phyloP scores from a whole-genome alignment of 37 sponge, comb jelly and placozoan genomes.

The Spongia lamella region DNA sequence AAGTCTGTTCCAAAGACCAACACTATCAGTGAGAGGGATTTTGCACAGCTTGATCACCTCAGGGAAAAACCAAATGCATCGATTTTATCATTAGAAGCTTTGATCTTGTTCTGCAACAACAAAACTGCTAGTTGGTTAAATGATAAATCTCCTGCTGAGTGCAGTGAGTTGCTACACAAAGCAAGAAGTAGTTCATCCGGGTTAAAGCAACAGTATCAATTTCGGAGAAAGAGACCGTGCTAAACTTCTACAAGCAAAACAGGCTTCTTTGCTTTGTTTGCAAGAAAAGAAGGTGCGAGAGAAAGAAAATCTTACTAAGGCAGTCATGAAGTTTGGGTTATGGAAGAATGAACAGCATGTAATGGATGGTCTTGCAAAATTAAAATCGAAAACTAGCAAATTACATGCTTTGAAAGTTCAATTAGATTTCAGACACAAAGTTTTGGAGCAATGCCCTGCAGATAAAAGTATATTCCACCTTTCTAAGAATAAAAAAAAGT shows the following conservation, averaged over 20 bases:
- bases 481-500: too few relatives aligned
- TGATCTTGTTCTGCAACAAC: conserved; percentile 45
- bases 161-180: not conserved
- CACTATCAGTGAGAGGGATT: conserved; percentile 33
- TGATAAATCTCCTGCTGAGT: not conserved
- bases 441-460: not conserved
- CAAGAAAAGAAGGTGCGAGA: conserved; percentile 19
- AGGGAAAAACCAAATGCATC: conserved; percentile 45
- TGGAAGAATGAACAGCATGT: not conserved
- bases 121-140: conserved; percentile 41
- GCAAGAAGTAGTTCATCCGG: conserved; percentile 7
- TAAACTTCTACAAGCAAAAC: not conserved
- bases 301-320: conserved; percentile 16
- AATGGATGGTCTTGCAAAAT: not conserved
- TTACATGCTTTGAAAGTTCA: not conserved
- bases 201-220: not conserved
- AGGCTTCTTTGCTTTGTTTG: not conserved
- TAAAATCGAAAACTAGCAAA: not conserved
- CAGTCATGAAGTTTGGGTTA: conserved; percentile 6
- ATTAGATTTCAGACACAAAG: not conserved
- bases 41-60: conserved; percentile 27
- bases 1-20: too few relatives aligned
- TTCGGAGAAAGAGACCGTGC: not conserved
- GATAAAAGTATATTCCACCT: too few relatives aligned
- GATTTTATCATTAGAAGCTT: conserved; percentile 8